Evolutionary conservation across 2,888 invertebrate genomes (phyloP), one percentile per base, ranked within the genome.

Genomic region (Amphipoea oculea): DNA sequence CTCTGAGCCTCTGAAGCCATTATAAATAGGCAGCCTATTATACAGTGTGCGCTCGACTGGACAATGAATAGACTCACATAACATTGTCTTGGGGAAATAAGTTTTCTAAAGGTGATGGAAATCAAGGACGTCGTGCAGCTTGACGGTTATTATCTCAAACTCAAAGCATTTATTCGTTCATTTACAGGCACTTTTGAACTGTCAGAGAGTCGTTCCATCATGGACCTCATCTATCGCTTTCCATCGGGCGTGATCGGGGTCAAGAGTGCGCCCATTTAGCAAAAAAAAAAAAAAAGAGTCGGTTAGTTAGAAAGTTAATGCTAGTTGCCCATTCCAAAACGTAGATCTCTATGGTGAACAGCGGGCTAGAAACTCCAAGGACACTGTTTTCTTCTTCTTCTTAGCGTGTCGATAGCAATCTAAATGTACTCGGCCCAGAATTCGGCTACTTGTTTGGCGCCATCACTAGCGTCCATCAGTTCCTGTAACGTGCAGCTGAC

Each of bases 1-100:
- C 90, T 65, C 65, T 91, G 90, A 92, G 90, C 88, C 92, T 91
- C 92, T 88, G 86, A 83, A 87, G 88, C 89, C 82, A 90, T 90
- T 93, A 92, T 92, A 91, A 91, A 92, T 93, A 92, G 92, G 86
- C 83, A 88, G 78, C 78, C 82, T 84, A 90, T 89, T 89, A 91
- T 88, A 87, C 85, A 81, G 79, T 82, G 90, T 83, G 79, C 90
- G 86, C 86, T 90, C 81, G 83, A 85, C 82, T 89, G 91, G 87
- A 88, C 89, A 89, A 87, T 90, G 79, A 84, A 89, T 88, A 88
- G 86, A 84, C 89, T 88, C 74, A 79, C 79, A 86, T 86, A 84
- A 78, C 80, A 75, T 82, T 87, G 86, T 86, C 89, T 90, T 81
- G 71, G 78, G 81, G 78, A 82, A 86, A 88, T 81, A 70, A 81